These are phyloP conservation scores for Eidolon dupreanum DNA, from an alignment of 2,797 vertebrate genomes.

Conservation along the genomic window DNA sequence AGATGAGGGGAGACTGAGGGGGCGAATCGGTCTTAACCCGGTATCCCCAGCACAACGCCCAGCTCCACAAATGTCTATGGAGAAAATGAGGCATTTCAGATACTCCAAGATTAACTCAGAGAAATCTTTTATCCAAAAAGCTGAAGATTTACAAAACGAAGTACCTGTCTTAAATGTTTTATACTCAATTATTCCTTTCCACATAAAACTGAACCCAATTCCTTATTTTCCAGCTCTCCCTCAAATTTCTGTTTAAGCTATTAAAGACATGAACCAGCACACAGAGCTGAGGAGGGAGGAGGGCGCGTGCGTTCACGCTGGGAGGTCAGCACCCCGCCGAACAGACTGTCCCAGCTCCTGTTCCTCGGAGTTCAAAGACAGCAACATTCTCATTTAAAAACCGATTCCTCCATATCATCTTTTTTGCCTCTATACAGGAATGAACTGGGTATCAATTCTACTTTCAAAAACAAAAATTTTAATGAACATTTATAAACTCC, in stretches of 20 bases:
- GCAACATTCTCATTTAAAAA: not conserved
- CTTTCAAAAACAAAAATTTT: not conserved
- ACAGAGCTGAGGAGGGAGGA: not conserved
- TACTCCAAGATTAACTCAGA: not conserved
- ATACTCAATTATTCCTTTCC: not conserved
- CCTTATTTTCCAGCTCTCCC: not conserved
- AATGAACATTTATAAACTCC: conserved; percentile 15
- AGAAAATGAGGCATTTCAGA: not conserved
- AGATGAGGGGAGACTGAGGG: not conserved
- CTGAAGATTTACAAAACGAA: not conserved
- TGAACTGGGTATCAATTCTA: not conserved
- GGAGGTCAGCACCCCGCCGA: not conserved
- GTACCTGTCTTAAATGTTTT: not conserved
- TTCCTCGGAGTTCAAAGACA: not conserved
- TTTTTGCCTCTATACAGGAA: not conserved
- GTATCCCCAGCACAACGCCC: not conserved
- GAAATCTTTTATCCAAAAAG: not conserved
- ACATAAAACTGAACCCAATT: not conserved
- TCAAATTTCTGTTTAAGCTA: not conserved
- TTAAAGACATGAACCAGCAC: not conserved
- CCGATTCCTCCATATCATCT: not conserved
- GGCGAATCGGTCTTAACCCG: not conserved
- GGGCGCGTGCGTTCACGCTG: no score
- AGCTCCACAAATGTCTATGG: not conserved
- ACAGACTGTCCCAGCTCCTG: not conserved